Evolutionary conservation across 2,797 vertebrate genomes (phyloP), one percentile per base, ranked within the genome.

Genomic region (Typhlichthys eigenmanni): DNA sequence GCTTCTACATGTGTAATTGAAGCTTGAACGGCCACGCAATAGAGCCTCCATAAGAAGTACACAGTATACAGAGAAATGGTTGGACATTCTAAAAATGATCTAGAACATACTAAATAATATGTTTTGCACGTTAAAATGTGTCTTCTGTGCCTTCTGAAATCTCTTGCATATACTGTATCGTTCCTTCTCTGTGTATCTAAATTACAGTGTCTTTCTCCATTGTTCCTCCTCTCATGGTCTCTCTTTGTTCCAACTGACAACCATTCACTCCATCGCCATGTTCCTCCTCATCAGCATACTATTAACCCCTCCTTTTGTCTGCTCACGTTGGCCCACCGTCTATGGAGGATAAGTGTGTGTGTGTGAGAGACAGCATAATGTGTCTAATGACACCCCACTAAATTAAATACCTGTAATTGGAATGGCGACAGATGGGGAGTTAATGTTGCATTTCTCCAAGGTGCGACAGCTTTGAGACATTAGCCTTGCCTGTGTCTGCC

Each of bases 351-450:
- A 58, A 68, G 50, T 58, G 45, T 62, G 34, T 38, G 34, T 2
- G 47, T 66, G 53, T 60, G 73, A 78, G 70, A 72, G 72, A 60
- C 77, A 38, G 63, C 59, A 62, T 60, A 75, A 81, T 62, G 77
- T 67, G 58, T 12, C 68, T 78, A 76, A 84, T 68, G 62, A 81
- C 50, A 69, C 34, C 16, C 58, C 34, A 19, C 67, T 68, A 80
- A 86, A 81, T 82, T 71, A 75, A 85, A 87, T 85, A 86, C 84
- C 82, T 87, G 78, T 78, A 82, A 84, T 75, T 84, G 75, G 71
- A 81, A 81, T 75, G 68, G 55, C 65, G 75, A 61, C 82, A 88
- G 82, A 87, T 85, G 87, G 78, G 71, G 63, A 69, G 66, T 79
- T 84, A 87, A 87, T 83, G 84, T 75, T 74, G 74, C 80, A 59